Percentiles rank a stretch among this genome's conserved stretches.
These are phyloP conservation scores for Acleris holmiana DNA, from an alignment of 2,888 invertebrate genomes.

Conservation along the genomic window DNA sequence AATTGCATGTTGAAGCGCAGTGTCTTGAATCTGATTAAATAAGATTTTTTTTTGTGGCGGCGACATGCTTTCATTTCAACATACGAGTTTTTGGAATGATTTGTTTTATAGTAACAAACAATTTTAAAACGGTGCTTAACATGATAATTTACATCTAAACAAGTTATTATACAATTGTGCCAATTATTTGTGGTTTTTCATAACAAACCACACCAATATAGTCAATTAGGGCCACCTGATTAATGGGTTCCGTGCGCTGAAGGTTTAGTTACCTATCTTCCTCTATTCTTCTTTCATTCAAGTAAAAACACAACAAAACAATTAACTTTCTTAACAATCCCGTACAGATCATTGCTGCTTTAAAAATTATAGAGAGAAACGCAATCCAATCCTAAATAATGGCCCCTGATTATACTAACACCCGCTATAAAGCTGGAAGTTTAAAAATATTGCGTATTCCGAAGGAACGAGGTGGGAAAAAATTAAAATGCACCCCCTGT, in stretches of 20 bases:
- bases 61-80: constrained; percentile 18
- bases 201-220: too few species aligned
- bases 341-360: background rate
- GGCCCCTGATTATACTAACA: constrained; percentile 36
- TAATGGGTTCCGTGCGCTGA: too few species aligned
- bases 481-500: constrained; percentile 36
- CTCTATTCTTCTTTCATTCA: too few species aligned
- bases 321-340: too few species aligned
- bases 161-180: too few species aligned
- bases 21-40: constrained; percentile 20
- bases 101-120: constrained; percentile 1
- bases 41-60: constrained; percentile 1
- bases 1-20: constrained; percentile 18
- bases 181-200: too few species aligned
- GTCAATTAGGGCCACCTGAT: too few species aligned
- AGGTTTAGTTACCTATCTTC: too few species aligned
- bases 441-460: constrained; percentile 37
- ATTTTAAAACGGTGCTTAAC: background rate
- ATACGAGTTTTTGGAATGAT: background rate
- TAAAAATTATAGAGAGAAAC: constrained; percentile 29
- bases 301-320: too few species aligned
- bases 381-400: constrained; percentile 36
- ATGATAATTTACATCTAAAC: too few species aligned
- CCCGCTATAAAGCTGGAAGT: constrained; percentile 35
- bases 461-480: constrained; percentile 36